Percentiles rank a stretch among this genome's conserved stretches.
Conservation (phyloP, 2,888 invertebrate genomes). For the Timema podura region DNA sequence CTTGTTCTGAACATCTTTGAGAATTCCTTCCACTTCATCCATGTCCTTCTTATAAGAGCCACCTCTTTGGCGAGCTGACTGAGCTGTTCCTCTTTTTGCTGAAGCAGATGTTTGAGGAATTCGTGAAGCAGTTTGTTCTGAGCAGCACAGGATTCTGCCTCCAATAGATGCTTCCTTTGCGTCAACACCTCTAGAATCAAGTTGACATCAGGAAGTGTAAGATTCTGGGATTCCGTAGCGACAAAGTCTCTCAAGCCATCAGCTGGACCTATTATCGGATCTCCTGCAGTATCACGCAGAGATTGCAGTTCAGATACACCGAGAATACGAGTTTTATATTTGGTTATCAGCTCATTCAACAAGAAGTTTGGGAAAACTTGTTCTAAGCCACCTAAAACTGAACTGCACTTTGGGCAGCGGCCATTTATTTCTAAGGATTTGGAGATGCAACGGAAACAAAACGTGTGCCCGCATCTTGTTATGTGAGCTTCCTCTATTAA, state of each 20-base stretch:
- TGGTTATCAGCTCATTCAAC: slow-evolving; percentile 74
- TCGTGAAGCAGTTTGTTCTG: slow-evolving; percentile 80
- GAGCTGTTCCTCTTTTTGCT: slow-evolving; percentile 65
- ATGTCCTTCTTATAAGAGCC: slow-evolving; percentile 70
- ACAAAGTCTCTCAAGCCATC: slow-evolving; percentile 60
- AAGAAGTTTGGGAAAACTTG: slow-evolving; percentile 83
- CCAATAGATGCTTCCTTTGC: slow-evolving; percentile 71
- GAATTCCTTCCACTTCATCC: slow-evolving; percentile 63
- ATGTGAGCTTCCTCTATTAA: slow-evolving; percentile 86
- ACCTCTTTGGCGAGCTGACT: slow-evolving; percentile 67
- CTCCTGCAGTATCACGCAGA: slow-evolving; percentile 41
- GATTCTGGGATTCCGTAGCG: slow-evolving; percentile 63
- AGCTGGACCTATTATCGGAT: slow-evolving; percentile 38
- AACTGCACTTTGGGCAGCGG: slow-evolving; percentile 81
- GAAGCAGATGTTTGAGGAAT: slow-evolving; percentile 72
- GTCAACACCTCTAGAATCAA: slow-evolving; percentile 74
- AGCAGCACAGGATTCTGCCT: slow-evolving; percentile 73
- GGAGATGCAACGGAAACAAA: slow-evolving; percentile 77
- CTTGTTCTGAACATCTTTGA: slow-evolving; percentile 54
- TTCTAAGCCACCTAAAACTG: slow-evolving; percentile 62
- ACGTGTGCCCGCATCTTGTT: slow-evolving; percentile 89
- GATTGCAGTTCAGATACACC: slow-evolving; percentile 46
- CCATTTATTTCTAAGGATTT: slow-evolving; percentile 61
- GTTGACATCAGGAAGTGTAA: slow-evolving; percentile 75
- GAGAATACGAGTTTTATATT: slow-evolving; percentile 57